phyloP scores from a whole-genome alignment of 35 echinoderm and acorn worm species.

The Apostichopus californicus region DNA sequence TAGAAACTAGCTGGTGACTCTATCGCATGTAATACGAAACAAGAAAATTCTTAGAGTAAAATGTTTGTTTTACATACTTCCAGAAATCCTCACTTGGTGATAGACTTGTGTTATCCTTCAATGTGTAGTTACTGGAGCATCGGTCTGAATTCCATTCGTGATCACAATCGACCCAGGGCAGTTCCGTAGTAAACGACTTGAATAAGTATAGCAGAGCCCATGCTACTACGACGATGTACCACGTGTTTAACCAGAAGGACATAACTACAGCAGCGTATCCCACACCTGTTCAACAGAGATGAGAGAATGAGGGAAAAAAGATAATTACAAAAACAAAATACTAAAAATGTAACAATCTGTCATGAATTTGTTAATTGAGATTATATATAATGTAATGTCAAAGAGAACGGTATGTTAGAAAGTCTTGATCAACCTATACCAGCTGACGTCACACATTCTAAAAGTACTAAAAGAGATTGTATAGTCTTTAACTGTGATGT shows the following conservation, averaged over 20 bases:
- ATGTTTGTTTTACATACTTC: conserved; percentile 70
- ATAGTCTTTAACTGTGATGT: too few species aligned
- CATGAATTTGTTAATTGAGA: too few species aligned
- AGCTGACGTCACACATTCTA: too few species aligned
- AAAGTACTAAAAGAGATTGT: too few species aligned
- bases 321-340: too few species aligned
- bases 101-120: conserved; percentile 55
- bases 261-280: conserved; percentile 90
- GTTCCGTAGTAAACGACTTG: conserved; percentile 75
- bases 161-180: conserved; percentile 87
- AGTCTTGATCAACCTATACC: too few species aligned
- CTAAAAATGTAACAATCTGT: too few species aligned
- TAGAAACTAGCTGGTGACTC: too few species aligned
- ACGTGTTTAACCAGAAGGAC: conserved; percentile 94
- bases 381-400: too few species aligned
- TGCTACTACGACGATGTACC: conserved; percentile 87
- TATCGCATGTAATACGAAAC: too few species aligned
- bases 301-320: too few species aligned
- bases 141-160: conserved; percentile 76
- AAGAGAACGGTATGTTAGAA: too few species aligned
- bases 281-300: conserved; percentile 65
- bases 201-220: conserved; percentile 92
- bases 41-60: neutral
- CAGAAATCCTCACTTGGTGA: conserved; percentile 92
- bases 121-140: conserved; percentile 82